Evolutionary conservation across 2,113 vertebrate species (phyloP), one percentile per base, ranked within the genome.

Genomic region (Petrocephalus microphthalmus): DNA sequence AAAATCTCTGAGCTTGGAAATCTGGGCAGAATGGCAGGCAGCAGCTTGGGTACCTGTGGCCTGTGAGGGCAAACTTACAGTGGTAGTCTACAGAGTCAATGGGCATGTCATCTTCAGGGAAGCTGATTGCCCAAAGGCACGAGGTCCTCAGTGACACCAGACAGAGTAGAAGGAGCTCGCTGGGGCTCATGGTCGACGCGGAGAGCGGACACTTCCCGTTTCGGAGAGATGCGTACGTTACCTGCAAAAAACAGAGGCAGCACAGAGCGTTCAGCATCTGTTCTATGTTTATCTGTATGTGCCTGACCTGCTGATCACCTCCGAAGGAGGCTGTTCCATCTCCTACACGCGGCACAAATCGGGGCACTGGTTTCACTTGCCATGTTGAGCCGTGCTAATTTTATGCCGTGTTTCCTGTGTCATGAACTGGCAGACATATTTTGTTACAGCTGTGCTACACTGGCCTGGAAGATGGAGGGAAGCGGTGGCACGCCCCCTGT

Each of bases 31-130:
- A 64, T 67, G 60, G 60, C 11, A n/a, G 25, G 29, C 10, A 29
- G 29, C 33, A 42, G 71, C 33, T 42, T 78, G 71, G 71, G 33
- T 74, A 19, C 33, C 71, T 42, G 33, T 49, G 33, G 29, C 19
- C 47, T 42, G 53, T 5, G 57, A 10, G 83, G 10, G 52, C 47
- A 88, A 42, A 97, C 98, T 99, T 92, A 99, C 98, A 98, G 93
- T 99, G 97, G 89, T 96, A 96, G 90, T 98, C 97, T 19, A 99
- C 96, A 6, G 96, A 89, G 10, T 97, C 97, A 0, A 99, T 96
- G 81, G 98, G 96, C 7, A 96, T 92, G 37, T 94, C 94, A 17
- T 99, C 98, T 91, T 99, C 98, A 0, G 98, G 98, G 94, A 99
- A 99, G 94, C 97, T 99, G 95, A 97, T 94, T 1, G 98, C 97